phyloP scores from a whole-genome alignment of 2,888 invertebrate genomes.

The Tyria jacobaeae region DNA sequence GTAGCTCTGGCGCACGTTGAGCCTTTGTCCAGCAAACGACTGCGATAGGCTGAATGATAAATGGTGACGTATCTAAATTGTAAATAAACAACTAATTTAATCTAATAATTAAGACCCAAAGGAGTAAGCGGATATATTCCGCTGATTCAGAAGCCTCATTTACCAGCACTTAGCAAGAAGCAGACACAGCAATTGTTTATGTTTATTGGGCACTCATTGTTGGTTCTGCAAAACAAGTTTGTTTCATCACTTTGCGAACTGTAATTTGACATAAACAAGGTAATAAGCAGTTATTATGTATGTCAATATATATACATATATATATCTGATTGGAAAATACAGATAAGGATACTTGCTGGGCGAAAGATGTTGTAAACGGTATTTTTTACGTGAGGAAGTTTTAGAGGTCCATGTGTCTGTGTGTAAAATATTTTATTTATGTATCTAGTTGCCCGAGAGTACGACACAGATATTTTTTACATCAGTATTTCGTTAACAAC shows the following conservation, averaged over 20 bases:
- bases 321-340: conserved; percentile 36
- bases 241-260: conserved; percentile 62
- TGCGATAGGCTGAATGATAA: too few relatives aligned
- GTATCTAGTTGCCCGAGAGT: too few relatives aligned
- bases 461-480: neutral
- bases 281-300: conserved; percentile 56
- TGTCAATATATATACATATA: conserved; percentile 33
- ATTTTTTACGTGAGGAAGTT: conserved; percentile 1
- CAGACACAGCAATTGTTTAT: conserved; percentile 77
- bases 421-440: too few relatives aligned
- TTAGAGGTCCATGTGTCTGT: too few relatives aligned
- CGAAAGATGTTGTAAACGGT: conserved; percentile 8
- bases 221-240: conserved; percentile 70
- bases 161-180: conserved; percentile 57
- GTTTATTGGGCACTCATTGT: conserved; percentile 79
- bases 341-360: conserved; percentile 27
- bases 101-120: too few relatives aligned
- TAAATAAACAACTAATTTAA: too few relatives aligned
- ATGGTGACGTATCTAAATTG: too few relatives aligned
- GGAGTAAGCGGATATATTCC: neutral
- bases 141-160: conserved; percentile 32
- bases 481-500: neutral
- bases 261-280: conserved; percentile 63
- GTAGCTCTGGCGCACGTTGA: too few relatives aligned
- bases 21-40: too few relatives aligned